Base-by-base conservation (phyloP, 2,797 vertebrate genomes). In the Gastrophryne carolinensis region DNA sequence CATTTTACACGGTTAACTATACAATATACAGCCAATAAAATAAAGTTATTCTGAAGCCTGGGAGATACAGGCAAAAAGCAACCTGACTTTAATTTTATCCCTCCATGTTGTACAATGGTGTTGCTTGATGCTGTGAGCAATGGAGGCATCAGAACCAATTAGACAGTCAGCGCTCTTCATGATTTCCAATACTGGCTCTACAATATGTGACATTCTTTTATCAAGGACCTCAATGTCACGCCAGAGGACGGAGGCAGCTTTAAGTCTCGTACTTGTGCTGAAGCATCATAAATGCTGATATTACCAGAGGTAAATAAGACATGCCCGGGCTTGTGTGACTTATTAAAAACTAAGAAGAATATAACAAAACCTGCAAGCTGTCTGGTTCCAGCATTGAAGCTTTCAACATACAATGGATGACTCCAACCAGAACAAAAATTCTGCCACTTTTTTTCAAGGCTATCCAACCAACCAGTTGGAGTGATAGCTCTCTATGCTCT, bases 251-350 rank as follows among this genome's bases (percentile, higher is more conserved):
- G 65, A 27, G 44, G 29, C 24, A 67, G 41, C 74, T 63, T 63
- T 70, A 76, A 54, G 37, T 27, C 4, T 15, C 23, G 3, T 47
- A 63, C 49, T 62, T 62, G 19, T 70, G 74, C 74, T 70, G 66
- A 76, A 70, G 24, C 74, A 76, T 76, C 74, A 76, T 37, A 63
- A 70, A 76, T 61, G 57, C 47, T 1, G 49, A 62, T 76, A 76
- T 76, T 76, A 76, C 11, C 44, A 60, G 68, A 70, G 62, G 58
- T 70, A 70, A 76, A 70, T 76, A 76, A 76, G 65, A 76, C 5
- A 30, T 61, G 21, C 24, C 19, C 15, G 34, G 15, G 65, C 10
- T 52, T 61, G 53, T 41, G 57, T 60, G 44, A 61, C 17, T 75
- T 53, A 62, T 69, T 68, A 53, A 29, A 52, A 44, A 62, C 47